phyloP scores from a whole-genome alignment of 2,113 vertebrate genomes.

The Brachypodius melanocephalos region DNA sequence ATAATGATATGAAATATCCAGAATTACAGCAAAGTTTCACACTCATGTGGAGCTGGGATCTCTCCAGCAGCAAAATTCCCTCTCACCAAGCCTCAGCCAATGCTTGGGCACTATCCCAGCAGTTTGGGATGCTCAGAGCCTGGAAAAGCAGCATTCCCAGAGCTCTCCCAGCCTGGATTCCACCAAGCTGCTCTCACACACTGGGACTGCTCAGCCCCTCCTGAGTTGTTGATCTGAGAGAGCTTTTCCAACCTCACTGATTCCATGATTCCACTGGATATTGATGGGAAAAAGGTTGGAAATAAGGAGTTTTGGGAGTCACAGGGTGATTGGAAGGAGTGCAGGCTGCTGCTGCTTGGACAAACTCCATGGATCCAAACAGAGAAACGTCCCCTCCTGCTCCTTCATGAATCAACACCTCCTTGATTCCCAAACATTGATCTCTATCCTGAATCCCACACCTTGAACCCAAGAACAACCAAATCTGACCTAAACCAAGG shows the following conservation, averaged over 20 bases:
- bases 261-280: neutral
- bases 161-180: neutral
- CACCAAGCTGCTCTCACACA: neutral
- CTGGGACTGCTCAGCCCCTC: accelerated
- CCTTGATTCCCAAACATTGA: accelerated
- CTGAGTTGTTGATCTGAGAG: no score
- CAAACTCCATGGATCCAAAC: neutral
- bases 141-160: neutral
- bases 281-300: neutral
- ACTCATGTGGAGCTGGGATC: neutral
- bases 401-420: neutral
- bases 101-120: neutral
- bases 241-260: neutral
- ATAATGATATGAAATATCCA: accelerated
- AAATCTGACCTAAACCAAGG: neutral
- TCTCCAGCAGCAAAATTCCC: neutral
- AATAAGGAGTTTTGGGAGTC: neutral
- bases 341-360: neutral
- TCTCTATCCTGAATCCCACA: neutral
- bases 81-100: neutral
- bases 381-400: neutral
- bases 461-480: neutral
- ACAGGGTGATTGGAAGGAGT: accelerated
- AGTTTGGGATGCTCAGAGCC: neutral
- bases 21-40: neutral